A percentile compares a stretch with the other conserved stretches of the same genome.
Evolutionary conservation across 2,113 vertebrate species (phyloP).

Genomic region (Pavo muticus): DNA sequence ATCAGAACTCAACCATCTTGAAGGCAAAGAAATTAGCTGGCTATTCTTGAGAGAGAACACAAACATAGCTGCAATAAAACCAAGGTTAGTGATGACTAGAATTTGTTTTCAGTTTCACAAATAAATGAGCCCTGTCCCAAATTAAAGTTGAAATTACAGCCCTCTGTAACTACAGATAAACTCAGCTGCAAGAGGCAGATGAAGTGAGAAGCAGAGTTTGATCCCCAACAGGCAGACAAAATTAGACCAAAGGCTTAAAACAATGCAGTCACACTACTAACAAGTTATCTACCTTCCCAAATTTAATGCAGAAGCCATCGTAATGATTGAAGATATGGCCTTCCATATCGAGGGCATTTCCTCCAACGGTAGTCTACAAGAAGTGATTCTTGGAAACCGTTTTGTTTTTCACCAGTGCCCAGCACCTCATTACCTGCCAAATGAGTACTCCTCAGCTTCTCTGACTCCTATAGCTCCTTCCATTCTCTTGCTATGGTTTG

Average conservation of each 20-base stretch:
- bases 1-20: neutral
- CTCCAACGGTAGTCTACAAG: neutral
- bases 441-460: neutral
- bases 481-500: neutral
- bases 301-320: neutral
- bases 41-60: neutral
- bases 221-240: neutral
- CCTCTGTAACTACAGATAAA: neutral
- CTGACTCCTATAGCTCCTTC: neutral
- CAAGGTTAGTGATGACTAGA: neutral
- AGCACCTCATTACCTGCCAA: accelerated
- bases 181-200: neutral
- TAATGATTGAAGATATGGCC: neutral
- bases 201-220: neutral
- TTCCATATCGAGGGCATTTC: neutral
- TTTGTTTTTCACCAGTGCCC: neutral
- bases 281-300: neutral
- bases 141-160: neutral
- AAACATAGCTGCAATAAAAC: neutral
- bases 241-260: neutral
- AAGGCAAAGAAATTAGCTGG: neutral
- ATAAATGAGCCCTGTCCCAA: neutral
- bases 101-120: neutral
- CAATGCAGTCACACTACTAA: neutral
- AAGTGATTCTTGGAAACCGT: neutral